These are phyloP conservation scores for Papilio machaon DNA, from an alignment of 1,140 invertebrate genomes.

Conservation along the genomic window DNA sequence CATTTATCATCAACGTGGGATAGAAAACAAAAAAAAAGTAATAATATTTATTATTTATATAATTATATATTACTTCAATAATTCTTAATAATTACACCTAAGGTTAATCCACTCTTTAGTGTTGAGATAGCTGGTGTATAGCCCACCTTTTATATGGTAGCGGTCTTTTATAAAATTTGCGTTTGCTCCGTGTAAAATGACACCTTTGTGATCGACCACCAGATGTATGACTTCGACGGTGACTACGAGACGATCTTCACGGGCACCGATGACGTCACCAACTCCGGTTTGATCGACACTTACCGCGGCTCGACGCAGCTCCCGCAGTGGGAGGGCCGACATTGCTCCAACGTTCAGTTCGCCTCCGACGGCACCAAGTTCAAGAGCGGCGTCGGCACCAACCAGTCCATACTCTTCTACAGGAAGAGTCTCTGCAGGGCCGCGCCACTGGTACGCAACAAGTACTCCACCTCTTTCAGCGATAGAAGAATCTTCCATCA, in stretches of 20 bases:
- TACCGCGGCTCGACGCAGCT: constrained; percentile 87
- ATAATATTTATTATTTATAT: no score
- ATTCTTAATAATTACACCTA: neutral
- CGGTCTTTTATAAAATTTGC: no score
- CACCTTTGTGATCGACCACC: neutral
- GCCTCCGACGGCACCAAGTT: constrained; percentile 94
- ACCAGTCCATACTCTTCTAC: constrained; percentile 89
- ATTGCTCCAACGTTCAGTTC: constrained; percentile 89
- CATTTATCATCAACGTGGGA: no score
- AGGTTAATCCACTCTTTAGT: neutral
- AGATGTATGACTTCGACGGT: constrained; percentile 94
- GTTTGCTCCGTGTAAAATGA: no score
- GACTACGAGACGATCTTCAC: constrained; percentile 92
- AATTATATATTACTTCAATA: neutral
- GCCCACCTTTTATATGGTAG: no score
- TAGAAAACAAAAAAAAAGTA: no score
- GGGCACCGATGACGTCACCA: constrained; percentile 84
- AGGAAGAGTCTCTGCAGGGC: constrained; percentile 92
- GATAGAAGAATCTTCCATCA: neutral
- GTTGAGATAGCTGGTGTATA: neutral
- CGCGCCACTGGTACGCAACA: constrained; percentile 84
- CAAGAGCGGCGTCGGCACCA: constrained; percentile 85
- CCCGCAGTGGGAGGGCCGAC: constrained; percentile 88
- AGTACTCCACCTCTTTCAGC: neutral
- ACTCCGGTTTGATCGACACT: constrained; percentile 88